Evolutionary conservation across 2,797 vertebrate species (phyloP).

Genomic region (Acridotheres tristis): DNA sequence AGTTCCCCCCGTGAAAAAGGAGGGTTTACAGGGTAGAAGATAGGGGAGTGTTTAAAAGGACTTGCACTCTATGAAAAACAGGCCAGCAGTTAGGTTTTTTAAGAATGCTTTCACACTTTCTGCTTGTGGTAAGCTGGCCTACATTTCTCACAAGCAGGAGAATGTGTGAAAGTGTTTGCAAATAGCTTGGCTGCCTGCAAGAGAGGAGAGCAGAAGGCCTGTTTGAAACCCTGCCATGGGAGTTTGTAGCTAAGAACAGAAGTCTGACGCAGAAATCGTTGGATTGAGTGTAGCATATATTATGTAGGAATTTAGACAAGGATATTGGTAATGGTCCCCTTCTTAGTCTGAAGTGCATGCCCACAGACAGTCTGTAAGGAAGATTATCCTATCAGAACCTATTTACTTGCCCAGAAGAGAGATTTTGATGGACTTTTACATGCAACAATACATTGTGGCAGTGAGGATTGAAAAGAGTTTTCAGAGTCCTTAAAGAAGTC

Average conservation of each 20-base stretch:
- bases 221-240: not conserved
- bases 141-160: conserved; percentile 26
- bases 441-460: not conserved
- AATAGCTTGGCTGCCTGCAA: conserved; percentile 40
- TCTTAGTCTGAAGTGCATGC: not conserved
- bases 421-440: not conserved
- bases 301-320: not conserved
- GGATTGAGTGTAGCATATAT: not conserved
- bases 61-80: not conserved
- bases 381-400: not conserved
- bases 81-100: conserved; percentile 32
- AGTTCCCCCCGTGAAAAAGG: not conserved
- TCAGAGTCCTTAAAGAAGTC: not conserved
- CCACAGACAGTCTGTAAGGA: not conserved
- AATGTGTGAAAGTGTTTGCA: conserved; percentile 47
- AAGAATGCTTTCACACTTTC: conserved; percentile 26
- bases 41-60: not conserved
- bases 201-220: not conserved
- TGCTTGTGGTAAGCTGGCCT: conserved; percentile 28
- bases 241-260: not conserved
- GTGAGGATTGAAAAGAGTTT: not conserved
- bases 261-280: not conserved
- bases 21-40: not conserved
- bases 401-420: not conserved
- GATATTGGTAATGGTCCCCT: not conserved